A percentile compares a stretch with the other conserved stretches of the same genome.
Evolutionary conservation across 1,140 invertebrate genomes (phyloP).

Genomic region (Sminthurides bifidus): DNA sequence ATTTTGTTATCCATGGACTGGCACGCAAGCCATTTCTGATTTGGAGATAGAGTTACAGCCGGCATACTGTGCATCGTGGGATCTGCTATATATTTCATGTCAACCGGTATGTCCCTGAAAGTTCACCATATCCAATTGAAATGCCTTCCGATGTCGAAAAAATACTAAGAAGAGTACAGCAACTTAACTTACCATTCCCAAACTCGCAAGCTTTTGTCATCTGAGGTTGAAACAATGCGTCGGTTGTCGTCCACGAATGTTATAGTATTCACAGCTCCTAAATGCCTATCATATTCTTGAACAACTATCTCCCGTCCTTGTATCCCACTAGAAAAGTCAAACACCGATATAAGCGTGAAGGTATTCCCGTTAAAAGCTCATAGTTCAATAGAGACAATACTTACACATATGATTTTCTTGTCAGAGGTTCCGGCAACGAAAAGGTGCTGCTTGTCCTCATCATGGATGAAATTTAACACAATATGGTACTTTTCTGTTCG

Average conservation of each 20-base stretch:
- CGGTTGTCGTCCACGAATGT: conserved; percentile 98
- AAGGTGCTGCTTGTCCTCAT: conserved; percentile 90
- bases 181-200: conserved; percentile 89
- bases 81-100: conserved; percentile 99
- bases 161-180: background rate
- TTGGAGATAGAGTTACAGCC: conserved; percentile 82
- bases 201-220: conserved; percentile 95
- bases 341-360: background rate
- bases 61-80: conserved; percentile 99
- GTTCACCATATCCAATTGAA: conserved; percentile 18
- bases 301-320: conserved; percentile 83
- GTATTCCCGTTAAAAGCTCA: background rate
- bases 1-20: conserved; percentile 99
- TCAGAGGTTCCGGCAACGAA: conserved; percentile 98
- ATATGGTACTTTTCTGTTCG: conserved; percentile 88
- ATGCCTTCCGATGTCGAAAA: background rate
- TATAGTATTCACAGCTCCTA: conserved; percentile 96
- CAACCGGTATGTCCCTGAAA: conserved; percentile 90
- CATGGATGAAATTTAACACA: conserved; percentile 97
- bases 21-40: conserved; percentile 97
- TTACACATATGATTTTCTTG: conserved; percentile 97
- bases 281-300: conserved; percentile 97
- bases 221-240: conserved; percentile 94
- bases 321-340: conserved; percentile 70
- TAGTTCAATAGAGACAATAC: conserved; percentile 36